Conservation (phyloP, 2,113 vertebrate genomes). For the Nestor notabilis region DNA sequence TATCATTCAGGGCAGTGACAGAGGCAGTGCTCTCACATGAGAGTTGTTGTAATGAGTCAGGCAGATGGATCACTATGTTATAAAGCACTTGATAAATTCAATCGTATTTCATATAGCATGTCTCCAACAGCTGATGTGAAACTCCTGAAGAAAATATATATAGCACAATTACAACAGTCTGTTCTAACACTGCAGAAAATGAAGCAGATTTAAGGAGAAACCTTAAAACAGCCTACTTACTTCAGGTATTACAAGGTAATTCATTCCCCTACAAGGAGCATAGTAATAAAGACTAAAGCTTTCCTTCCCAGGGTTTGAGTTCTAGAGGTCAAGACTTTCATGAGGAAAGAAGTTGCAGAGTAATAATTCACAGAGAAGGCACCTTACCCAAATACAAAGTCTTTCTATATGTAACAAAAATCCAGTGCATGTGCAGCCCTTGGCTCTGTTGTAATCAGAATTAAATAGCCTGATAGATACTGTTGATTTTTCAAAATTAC, state of each 20-base stretch:
- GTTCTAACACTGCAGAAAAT: neutral
- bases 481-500: neutral
- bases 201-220: constrained; percentile 32
- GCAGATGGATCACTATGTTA: neutral
- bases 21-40: neutral
- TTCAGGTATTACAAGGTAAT: constrained; percentile 26
- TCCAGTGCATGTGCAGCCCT: neutral
- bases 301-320: neutral
- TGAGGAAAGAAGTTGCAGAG: neutral
- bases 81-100: neutral
- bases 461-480: neutral
- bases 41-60: neutral
- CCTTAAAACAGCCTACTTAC: neutral
- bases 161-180: neutral
- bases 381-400: neutral
- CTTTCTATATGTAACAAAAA: neutral
- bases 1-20: accelerated
- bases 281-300: constrained; percentile 15
- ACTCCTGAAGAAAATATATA: neutral
- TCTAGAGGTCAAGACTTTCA: constrained; percentile 4
- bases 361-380: neutral
- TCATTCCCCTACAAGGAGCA: neutral
- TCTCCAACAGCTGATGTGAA: neutral
- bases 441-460: neutral
- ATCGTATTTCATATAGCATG: neutral